These are phyloP conservation scores for Gasterosteus nipponicus DNA, from an alignment of 2,113 vertebrate species.

Conservation along the genomic window DNA sequence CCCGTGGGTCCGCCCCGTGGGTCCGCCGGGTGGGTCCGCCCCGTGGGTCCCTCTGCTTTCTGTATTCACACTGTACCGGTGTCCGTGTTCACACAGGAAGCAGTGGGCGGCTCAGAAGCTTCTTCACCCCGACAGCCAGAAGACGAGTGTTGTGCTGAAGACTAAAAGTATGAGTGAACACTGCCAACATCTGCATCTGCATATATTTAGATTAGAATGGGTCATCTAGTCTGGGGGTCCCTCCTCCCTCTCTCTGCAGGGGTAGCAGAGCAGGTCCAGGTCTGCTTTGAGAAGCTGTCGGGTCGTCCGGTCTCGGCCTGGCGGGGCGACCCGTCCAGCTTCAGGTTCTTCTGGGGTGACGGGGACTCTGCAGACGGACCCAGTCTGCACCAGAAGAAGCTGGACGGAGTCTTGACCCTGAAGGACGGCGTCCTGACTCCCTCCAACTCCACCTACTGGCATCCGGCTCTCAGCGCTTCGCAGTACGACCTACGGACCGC, in stretches of 20 bases:
- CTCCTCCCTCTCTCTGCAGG: slow-evolving; percentile 72
- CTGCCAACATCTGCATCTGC: background rate
- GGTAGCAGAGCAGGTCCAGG: slow-evolving; percentile 83
- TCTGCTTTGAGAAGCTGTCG: slow-evolving; percentile 83
- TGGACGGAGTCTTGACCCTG: slow-evolving; percentile 74
- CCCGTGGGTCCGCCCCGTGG: too few relatives aligned
- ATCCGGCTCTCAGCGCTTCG: slow-evolving; percentile 64
- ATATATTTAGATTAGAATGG: background rate
- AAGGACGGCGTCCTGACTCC: background rate
- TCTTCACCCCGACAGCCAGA: background rate
- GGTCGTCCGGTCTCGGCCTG: slow-evolving; percentile 39
- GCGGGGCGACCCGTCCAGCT: slow-evolving; percentile 79
- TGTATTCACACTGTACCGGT: background rate
- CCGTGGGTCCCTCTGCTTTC: background rate
- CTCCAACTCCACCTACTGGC: slow-evolving; percentile 86
- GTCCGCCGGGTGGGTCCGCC: too few relatives aligned
- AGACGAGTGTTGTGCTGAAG: background rate
- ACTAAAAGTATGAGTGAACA: slow-evolving; percentile 51
- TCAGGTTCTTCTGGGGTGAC: slow-evolving; percentile 88
- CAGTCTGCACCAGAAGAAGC: slow-evolving; percentile 83
- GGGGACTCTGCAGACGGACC: slow-evolving; percentile 70
- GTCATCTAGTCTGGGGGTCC: background rate
- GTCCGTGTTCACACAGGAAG: slow-evolving; percentile 42
- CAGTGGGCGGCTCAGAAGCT: slow-evolving; percentile 51
- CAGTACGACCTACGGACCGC: background rate